Evolutionary conservation across 2,797 vertebrate species (phyloP), one percentile per base, ranked within the genome.

Genomic region (Lagothrix lagotricha): DNA sequence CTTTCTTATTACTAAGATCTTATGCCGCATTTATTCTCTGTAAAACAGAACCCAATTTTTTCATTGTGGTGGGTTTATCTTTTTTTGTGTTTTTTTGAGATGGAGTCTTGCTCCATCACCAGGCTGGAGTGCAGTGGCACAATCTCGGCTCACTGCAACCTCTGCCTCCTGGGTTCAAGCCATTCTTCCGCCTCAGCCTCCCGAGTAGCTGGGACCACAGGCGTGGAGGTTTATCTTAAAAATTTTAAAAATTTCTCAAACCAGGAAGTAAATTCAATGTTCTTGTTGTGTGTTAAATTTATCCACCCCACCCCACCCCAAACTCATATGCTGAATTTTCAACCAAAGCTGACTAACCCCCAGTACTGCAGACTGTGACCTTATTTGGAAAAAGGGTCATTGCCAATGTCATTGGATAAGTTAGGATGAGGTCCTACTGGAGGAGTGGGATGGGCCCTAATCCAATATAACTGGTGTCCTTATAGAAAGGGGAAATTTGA

Each of bases 171-270:
- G 50, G 50, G 50, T 52, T 52, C 50, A 52, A 52, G 50, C 17
- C 1, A 52, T 52, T 52, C 50, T 52, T 19, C 50, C 17, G 0
- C 50, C 50, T 50, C 15, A 52, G 50, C 50, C 17, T 52, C 5
- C 50, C 1, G 5, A 19, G 50, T 52, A 52, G 50, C 50, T 52
- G 17, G 15, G 50, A 52, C 50, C 50, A 52, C 50, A 52, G 50
- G 50, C 5, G 20, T 30, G 61, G 39, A 11, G 14, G 4, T 41
- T 94, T 94, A 73, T 75, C 58, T 80, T 85, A 19, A 48, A 7
- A 92, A 92, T 36, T 73, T 89, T 67, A 81, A 88, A 82, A 7
- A 81, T 61, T 41, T 96, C 46, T 90, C 48, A 70, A 81, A 54
- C 20, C 44, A 73, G 36, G 50, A 72, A 86, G 81, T 52, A 75